phyloP scores from a whole-genome alignment of 2,797 vertebrate genomes.

The Parotocinclus haroldoi region DNA sequence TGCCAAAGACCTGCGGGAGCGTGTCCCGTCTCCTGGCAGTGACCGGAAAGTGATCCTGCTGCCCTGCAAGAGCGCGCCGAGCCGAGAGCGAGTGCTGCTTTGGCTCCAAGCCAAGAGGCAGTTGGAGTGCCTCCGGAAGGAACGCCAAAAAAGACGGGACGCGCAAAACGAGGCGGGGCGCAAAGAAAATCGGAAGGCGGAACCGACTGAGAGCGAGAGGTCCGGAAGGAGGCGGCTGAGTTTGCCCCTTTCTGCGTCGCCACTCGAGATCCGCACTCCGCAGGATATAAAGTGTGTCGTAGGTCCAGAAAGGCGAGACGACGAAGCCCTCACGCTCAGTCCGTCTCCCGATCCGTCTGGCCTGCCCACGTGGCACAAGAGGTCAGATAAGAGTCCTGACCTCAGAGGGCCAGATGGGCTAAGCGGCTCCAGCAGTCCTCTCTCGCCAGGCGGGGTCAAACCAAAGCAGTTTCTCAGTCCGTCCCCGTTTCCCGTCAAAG shows the following conservation, averaged over 20 bases:
- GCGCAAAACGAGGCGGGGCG: not conserved
- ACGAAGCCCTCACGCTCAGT: conserved; percentile 10
- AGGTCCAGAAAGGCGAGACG: conserved; percentile 31
- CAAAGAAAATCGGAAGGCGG: conserved; percentile 18
- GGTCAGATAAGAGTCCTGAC: conserved; percentile 63
- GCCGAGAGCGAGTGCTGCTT: conserved; percentile 80
- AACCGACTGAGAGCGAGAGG: conserved; percentile 29
- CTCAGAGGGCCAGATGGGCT: conserved; percentile 50
- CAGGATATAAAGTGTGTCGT: conserved; percentile 54
- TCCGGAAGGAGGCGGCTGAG: conserved; percentile 61
- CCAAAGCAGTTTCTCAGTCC: conserved; percentile 57
- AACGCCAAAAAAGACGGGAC: conserved; percentile 28
- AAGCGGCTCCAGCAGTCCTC: conserved; percentile 20
- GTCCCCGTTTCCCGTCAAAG: conserved; percentile 50
- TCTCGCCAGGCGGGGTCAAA: conserved; percentile 50
- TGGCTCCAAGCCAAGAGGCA: conserved; percentile 94
- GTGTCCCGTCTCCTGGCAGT: conserved; percentile 62
- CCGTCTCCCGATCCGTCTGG: conserved; percentile 77
- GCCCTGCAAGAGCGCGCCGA: conserved; percentile 92
- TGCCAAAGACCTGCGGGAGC: conserved; percentile 51
- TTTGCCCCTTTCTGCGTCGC: conserved; percentile 60
- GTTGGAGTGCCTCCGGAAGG: conserved; percentile 81
- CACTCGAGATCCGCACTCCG: conserved; percentile 50
- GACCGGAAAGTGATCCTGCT: conserved; percentile 89
- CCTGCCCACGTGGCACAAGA: conserved; percentile 83